Conservation (phyloP, 2,888 invertebrate genomes). For the Leptopterna dolabrata region DNA sequence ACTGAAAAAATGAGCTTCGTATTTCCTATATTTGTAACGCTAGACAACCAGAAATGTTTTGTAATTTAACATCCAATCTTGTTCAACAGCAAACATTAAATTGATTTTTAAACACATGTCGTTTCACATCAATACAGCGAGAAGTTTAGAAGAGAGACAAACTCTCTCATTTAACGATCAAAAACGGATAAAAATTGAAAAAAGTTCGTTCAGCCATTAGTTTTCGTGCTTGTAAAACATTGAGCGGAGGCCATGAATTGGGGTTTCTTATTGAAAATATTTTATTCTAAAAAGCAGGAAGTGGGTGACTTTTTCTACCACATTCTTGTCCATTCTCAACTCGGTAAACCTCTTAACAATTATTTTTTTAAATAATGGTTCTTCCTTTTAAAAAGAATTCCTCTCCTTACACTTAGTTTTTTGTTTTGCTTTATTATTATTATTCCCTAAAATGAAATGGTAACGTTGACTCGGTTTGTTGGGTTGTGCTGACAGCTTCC, state of each 20-base stretch:
- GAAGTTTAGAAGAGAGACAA: background rate
- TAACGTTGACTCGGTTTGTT: slow-evolving; percentile 56
- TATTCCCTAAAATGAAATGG: slow-evolving; percentile 47
- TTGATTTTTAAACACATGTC: slow-evolving; percentile 9
- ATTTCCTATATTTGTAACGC: slow-evolving; percentile 7
- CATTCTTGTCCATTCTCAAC: slow-evolving; percentile 33
- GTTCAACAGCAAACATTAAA: slow-evolving; percentile 34
- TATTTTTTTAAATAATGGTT: slow-evolving; percentile 4
- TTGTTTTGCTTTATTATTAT: background rate
- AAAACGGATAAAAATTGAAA: background rate
- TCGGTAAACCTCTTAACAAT: slow-evolving; percentile 9
- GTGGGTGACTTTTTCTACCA: background rate
- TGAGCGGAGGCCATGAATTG: slow-evolving; percentile 29
- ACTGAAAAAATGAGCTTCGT: slow-evolving; percentile 49
- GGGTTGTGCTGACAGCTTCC: slow-evolving; percentile 49
- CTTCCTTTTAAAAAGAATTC: background rate
- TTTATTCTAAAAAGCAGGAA: background rate
- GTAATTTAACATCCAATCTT: slow-evolving; percentile 41
- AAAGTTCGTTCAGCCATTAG: background rate
- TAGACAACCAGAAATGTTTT: slow-evolving; percentile 25
- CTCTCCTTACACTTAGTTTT: slow-evolving; percentile 1
- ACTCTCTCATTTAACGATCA: background rate
- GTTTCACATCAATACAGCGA: slow-evolving; percentile 18
- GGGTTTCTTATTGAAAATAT: slow-evolving; percentile 15
- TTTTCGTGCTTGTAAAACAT: slow-evolving; percentile 12